Base-by-base conservation (phyloP, 2,888 invertebrate species). In the Agonopterix arenella region DNA sequence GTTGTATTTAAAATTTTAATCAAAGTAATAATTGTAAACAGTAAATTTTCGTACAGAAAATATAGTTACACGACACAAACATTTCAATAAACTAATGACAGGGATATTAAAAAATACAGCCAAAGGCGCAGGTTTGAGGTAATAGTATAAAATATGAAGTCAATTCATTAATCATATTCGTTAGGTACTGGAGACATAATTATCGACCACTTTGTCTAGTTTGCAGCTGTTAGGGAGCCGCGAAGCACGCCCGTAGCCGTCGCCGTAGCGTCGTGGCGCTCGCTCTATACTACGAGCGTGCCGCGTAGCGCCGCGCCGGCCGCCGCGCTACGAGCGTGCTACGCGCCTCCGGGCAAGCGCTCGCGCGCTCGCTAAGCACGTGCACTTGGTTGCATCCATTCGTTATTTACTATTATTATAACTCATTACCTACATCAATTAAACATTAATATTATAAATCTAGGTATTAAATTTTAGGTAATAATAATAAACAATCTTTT, bases 401-500 rank as follows among this genome's bases (percentile, higher is more conserved):
- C 81, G 82, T 85, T 84, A 80, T 81, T 81, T 81, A 83, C 79
- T 82, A 84, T 80, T 82, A 83, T 84, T 78, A 84, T 83, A 80
- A 84, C 78, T 83, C 83, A 86, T 84, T 82, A 85, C 77, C 80
- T 81, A 84, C 89, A 89, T 89, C 89, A 89, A 89, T 89, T 89
- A 88, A 84, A 88, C 85, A 86, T 88, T 86, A 84, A 82, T 85
- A 86, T 84, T 84, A 89, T 88, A 83, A 88, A 82, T 78, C 73
- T 88, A 89, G 89, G 77, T 89, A 89, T 85, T 76, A 88, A 89
- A 90, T 84, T 89, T 89, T 90, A 90, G 90, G 85, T 90, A 89
- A 85, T 86, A 85, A 86, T 84, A 89, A 86, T 88, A 85, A 90
- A 90, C 89, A 89, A 90, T 88, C 89, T 89, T 90, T 89, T 90